Conservation (phyloP, 1,140 invertebrate species). For the Eumeta japonica region DNA sequence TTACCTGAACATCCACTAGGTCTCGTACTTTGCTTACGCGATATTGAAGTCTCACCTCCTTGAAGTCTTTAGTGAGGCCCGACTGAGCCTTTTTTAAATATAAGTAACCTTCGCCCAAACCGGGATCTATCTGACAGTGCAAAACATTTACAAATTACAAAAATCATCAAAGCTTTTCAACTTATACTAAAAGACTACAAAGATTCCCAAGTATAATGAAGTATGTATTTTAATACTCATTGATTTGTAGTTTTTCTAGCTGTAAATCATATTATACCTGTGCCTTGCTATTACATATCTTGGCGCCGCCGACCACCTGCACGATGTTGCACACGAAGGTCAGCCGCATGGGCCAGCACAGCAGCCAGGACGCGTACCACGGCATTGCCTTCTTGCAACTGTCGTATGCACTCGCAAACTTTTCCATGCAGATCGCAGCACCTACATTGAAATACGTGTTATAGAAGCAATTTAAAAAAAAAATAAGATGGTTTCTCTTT, state of each 20-base stretch:
- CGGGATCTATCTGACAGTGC: constrained; percentile 54
- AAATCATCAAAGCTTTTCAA: not conserved
- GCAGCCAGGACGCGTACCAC: constrained; percentile 55
- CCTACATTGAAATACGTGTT: no score
- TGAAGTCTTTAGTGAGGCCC: constrained; percentile 51
- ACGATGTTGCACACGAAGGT: constrained; percentile 67
- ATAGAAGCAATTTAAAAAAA: no score
- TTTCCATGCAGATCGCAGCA: constrained; percentile 52
- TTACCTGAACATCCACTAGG: constrained; percentile 25
- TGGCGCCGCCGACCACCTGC: constrained; percentile 40
- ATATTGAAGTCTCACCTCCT: constrained; percentile 55
- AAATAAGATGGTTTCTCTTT: no score
- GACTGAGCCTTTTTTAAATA: constrained; percentile 53
- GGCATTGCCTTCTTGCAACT: constrained; percentile 61
- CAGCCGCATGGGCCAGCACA: constrained; percentile 74
- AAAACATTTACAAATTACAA: not conserved
- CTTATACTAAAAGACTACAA: not conserved
- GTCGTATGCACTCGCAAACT: constrained; percentile 61
- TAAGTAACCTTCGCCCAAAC: constrained; percentile 66
- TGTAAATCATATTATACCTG: constrained; percentile 18
- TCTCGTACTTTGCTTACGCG: constrained; percentile 17
- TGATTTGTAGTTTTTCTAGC: constrained; percentile 1
- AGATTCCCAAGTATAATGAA: no score
- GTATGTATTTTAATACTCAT: constrained; percentile 4
- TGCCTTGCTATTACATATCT: constrained; percentile 36